Conservation (phyloP, 2,113 vertebrate species). For the Forbesichthys agassizii region DNA sequence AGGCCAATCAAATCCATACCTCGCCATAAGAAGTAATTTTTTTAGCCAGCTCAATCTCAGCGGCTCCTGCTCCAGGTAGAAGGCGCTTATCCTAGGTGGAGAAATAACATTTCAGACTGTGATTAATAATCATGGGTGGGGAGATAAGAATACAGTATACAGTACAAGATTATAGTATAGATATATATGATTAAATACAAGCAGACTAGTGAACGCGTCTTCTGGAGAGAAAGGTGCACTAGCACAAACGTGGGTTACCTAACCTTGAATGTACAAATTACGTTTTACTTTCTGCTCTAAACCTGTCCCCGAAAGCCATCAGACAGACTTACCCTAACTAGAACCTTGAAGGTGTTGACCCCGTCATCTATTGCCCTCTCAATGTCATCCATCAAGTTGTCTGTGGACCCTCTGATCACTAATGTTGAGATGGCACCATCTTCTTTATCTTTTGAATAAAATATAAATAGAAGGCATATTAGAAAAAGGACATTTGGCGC, state of each 20-base stretch:
- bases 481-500: neutral
- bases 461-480: neutral
- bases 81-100: constrained; percentile 87
- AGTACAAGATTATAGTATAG: no score
- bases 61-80: constrained; percentile 92
- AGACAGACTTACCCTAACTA: constrained; percentile 83
- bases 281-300: no score
- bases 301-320: no score
- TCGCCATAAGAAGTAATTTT: constrained; percentile 93
- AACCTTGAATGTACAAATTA: no score
- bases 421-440: constrained; percentile 92
- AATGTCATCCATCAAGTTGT: constrained; percentile 97
- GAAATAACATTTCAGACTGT: neutral
- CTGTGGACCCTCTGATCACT: constrained; percentile 94
- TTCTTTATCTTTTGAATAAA: constrained; percentile 84
- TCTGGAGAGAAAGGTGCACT: no score
- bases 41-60: constrained; percentile 95
- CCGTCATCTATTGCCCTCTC: constrained; percentile 95
- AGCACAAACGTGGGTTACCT: no score
- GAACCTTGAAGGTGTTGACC: constrained; percentile 97
- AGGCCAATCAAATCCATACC: constrained; percentile 67
- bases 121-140: neutral
- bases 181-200: no score
- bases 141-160: no score
- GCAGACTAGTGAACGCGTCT: no score